phyloP scores from a whole-genome alignment of 2,888 invertebrate species.

The Anthrax anthrax region DNA sequence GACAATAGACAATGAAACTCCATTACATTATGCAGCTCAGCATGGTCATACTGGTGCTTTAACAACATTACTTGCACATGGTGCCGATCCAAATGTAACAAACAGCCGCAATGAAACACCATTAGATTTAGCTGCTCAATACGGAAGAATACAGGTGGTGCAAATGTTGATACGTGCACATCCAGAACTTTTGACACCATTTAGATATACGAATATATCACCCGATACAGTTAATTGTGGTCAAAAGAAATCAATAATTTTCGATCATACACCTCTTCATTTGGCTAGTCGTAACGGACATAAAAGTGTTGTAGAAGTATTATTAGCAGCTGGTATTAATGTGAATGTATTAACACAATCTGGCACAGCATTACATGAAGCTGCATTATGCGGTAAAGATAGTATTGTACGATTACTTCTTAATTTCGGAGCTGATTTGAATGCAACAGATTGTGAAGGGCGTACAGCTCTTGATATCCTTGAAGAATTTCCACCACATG shows the following conservation, averaged over 20 bases:
- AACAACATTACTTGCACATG: conserved; percentile 63
- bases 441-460: conserved; percentile 61
- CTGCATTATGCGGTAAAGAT: conserved; percentile 80
- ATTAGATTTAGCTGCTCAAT: conserved; percentile 86
- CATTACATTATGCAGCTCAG: conserved; percentile 84
- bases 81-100: conserved; percentile 76
- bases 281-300: conserved; percentile 87
- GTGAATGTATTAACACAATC: conserved; percentile 74
- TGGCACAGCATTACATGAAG: conserved; percentile 88
- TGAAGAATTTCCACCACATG: conserved; percentile 76
- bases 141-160: conserved; percentile 72
- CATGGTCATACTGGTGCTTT: conserved; percentile 83
- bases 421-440: conserved; percentile 66
- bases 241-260: neutral
- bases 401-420: conserved; percentile 72
- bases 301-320: conserved; percentile 66
- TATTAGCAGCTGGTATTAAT: conserved; percentile 73
- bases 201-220: conserved; percentile 30
- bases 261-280: conserved; percentile 69
- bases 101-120: conserved; percentile 83
- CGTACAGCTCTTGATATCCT: conserved; percentile 78
- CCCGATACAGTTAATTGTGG: neutral
- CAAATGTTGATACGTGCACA: conserved; percentile 70
- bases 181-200: conserved; percentile 66
- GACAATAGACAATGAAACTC: conserved; percentile 84